Conservation (phyloP, 1,140 invertebrate species). For the Drosophila sulfurigaster region DNA sequence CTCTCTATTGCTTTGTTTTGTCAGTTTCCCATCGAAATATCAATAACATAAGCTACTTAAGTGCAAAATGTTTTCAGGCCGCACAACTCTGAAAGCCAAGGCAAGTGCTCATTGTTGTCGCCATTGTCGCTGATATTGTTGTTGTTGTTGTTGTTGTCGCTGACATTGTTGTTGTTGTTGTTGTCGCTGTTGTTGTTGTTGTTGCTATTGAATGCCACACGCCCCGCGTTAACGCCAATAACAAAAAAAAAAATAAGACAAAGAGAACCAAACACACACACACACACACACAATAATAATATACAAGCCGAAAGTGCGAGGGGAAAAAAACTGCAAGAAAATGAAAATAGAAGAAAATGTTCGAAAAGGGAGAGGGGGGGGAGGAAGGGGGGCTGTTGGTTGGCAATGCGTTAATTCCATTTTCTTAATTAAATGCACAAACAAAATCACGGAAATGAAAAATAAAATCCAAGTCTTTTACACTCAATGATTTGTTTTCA, state of each 20-base stretch:
- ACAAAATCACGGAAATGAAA: constrained; percentile 84
- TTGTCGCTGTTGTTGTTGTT: constrained; percentile 35
- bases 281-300: constrained; percentile 19
- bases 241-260: constrained; percentile 28
- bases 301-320: constrained; percentile 39
- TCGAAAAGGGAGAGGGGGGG: not conserved
- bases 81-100: constrained; percentile 17
- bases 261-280: constrained; percentile 5
- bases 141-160: constrained; percentile 9
- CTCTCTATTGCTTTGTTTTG: not conserved
- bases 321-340: constrained; percentile 21
- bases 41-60: constrained; percentile 64
- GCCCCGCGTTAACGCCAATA: constrained; percentile 53
- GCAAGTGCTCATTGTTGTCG: constrained; percentile 19
- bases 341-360: constrained; percentile 43
- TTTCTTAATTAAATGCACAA: constrained; percentile 84
- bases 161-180: not conserved
- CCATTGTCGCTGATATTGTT: constrained; percentile 14
- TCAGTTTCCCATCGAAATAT: constrained; percentile 51
- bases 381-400: not conserved
- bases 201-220: constrained; percentile 54
- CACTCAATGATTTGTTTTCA: constrained; percentile 85
- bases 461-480: constrained; percentile 84
- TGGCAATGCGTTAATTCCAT: constrained; percentile 82
- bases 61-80: constrained; percentile 44